A percentile compares a stretch with the other conserved stretches of the same genome.
Evolutionary conservation across 2,113 vertebrate genomes (phyloP).

Genomic region (Salvelinus fontinalis): DNA sequence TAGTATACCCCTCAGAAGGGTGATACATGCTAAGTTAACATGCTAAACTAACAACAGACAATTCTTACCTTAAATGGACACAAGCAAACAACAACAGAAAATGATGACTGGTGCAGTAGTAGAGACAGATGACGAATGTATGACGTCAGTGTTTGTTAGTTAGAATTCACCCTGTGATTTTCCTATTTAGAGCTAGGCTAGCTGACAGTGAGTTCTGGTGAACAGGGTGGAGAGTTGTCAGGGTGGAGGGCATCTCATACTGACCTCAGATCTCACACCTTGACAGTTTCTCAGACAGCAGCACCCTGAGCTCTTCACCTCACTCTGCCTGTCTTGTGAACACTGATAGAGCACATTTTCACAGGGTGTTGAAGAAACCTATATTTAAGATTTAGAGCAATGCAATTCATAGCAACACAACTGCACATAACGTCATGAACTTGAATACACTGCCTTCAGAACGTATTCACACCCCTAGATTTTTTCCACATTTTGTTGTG

Average conservation of each 20-base stretch:
- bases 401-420: background rate
- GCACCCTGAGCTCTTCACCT: background rate
- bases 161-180: constrained; percentile 29
- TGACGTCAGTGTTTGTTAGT: background rate
- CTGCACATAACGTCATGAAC: constrained; percentile 29
- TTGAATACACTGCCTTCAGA: no score
- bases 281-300: constrained; percentile 9
- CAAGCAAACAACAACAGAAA: background rate
- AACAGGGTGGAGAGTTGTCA: constrained; percentile 52
- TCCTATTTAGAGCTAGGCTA: background rate
- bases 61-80: background rate
- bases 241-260: constrained; percentile 39
- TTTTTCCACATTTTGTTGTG: no score
- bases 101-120: background rate
- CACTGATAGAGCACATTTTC: constrained; percentile 22
- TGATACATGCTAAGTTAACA: background rate
- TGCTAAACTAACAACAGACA: background rate
- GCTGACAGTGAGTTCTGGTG: constrained; percentile 5
- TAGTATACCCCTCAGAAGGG: background rate
- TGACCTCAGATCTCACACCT: constrained; percentile 45
- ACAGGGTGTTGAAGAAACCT: constrained; percentile 39
- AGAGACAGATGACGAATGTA: background rate
- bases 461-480: no score
- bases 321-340: background rate
- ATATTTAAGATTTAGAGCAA: constrained; percentile 32